These are phyloP conservation scores for Nymphicus hollandicus DNA, from an alignment of 2,113 vertebrate genomes.

Conservation along the genomic window DNA sequence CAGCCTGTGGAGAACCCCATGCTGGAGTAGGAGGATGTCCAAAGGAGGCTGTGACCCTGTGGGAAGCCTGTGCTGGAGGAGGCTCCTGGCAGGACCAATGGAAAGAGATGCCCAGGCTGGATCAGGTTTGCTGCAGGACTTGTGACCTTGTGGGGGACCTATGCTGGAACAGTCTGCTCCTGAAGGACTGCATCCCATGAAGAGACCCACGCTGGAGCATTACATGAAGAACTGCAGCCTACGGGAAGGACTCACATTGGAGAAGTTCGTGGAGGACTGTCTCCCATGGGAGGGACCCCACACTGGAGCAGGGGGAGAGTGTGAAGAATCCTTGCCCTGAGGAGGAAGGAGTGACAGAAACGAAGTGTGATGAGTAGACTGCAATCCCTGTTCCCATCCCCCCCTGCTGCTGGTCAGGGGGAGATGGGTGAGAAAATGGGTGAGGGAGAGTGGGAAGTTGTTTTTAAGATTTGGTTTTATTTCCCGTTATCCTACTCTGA, in stretches of 20 bases:
- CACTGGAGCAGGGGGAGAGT: neutral
- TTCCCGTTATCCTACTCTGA: neutral
- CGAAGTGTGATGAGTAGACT: neutral
- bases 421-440: neutral
- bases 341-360: neutral
- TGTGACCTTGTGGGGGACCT: neutral
- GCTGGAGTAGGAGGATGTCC: neutral
- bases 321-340: neutral
- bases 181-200: neutral
- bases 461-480: neutral
- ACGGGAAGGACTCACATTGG: neutral
- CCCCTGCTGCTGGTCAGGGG: neutral
- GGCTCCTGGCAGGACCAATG: neutral
- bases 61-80: neutral
- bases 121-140: neutral
- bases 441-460: neutral
- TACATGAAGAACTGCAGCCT: neutral
- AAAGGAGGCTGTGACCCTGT: neutral
- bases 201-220: neutral
- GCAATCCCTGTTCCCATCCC: neutral
- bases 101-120: neutral
- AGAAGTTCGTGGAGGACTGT: neutral
- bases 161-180: neutral
- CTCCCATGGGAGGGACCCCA: neutral
- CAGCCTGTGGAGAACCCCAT: neutral